Percentiles rank a stretch among this genome's conserved stretches.
Evolutionary conservation across 1,140 invertebrate species (phyloP).

Genomic region (Colletes latitarsis): DNA sequence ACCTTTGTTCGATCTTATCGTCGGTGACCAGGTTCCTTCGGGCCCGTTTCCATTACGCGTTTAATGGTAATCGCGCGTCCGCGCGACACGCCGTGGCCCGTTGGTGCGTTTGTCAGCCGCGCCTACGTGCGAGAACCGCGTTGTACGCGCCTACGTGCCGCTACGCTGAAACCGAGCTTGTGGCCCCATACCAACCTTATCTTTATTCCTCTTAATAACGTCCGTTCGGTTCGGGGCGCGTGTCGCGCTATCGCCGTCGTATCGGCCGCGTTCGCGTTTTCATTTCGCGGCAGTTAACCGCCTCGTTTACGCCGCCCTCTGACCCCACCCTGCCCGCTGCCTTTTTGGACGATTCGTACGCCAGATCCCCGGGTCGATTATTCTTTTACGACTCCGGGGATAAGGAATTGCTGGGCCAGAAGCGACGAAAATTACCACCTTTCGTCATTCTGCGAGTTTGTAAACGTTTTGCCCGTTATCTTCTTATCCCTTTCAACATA

Average conservation of each 20-base stretch:
- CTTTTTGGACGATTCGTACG: neutral
- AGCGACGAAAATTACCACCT: no score
- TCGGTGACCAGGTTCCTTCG: slow-evolving; percentile 54
- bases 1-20: slow-evolving; percentile 69
- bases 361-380: slow-evolving; percentile 2
- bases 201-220: slow-evolving; percentile 63
- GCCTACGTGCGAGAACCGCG: slow-evolving; percentile 32
- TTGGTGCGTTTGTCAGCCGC: slow-evolving; percentile 24
- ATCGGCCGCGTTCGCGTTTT: slow-evolving; percentile 20
- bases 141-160: slow-evolving; percentile 25
- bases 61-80: slow-evolving; percentile 62
- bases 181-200: slow-evolving; percentile 32
- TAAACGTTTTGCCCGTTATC: no score
- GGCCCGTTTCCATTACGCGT: slow-evolving; percentile 59
- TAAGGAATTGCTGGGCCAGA: no score
- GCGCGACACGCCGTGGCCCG: slow-evolving; percentile 38
- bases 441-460: no score
- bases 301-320: neutral
- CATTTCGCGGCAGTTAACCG: slow-evolving; percentile 20
- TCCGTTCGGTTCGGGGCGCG: slow-evolving; percentile 24
- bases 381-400: neutral
- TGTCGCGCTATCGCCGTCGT: slow-evolving; percentile 18
- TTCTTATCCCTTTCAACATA: no score
- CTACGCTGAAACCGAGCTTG: slow-evolving; percentile 5
- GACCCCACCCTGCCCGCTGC: neutral